Conservation (phyloP, 2,797 vertebrate species). For the Argentina silus region DNA sequence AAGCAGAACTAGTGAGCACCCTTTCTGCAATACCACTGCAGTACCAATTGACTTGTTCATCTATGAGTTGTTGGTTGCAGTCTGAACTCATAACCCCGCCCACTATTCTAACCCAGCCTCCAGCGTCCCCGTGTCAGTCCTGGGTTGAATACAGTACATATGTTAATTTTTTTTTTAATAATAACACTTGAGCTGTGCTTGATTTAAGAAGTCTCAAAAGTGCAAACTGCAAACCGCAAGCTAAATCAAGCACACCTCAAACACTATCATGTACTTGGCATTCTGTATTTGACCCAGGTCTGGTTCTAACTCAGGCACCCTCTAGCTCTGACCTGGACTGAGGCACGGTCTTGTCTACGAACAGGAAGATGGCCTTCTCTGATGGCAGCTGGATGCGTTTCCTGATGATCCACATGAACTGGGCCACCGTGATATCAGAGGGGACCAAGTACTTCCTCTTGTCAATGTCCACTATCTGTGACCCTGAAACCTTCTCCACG, state of each 20-base stretch:
- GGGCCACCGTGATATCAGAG: constrained; percentile 97
- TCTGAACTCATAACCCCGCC: too few species aligned
- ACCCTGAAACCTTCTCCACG: constrained; percentile 97
- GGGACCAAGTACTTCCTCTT: constrained; percentile 99
- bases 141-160: too few species aligned
- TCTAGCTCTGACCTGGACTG: constrained; percentile 85
- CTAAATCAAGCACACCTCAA: too few species aligned
- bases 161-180: too few species aligned
- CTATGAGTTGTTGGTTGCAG: too few species aligned
- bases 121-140: too few species aligned
- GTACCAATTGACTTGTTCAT: not conserved
- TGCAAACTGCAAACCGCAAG: too few species aligned
- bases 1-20: not conserved
- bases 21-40: not conserved
- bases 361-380: constrained; percentile 99
- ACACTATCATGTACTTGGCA: too few species aligned
- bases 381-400: constrained; percentile 98
- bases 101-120: too few species aligned
- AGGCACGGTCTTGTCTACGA: constrained; percentile 97
- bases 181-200: too few species aligned
- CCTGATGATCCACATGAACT: constrained; percentile 99
- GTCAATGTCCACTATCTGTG: constrained; percentile 97
- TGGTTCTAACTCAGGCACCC: not conserved
- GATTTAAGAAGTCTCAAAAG: too few species aligned
- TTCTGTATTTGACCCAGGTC: not conserved